phyloP scores from a whole-genome alignment of 2,888 invertebrate species.

The Tanypteryx hageni region DNA sequence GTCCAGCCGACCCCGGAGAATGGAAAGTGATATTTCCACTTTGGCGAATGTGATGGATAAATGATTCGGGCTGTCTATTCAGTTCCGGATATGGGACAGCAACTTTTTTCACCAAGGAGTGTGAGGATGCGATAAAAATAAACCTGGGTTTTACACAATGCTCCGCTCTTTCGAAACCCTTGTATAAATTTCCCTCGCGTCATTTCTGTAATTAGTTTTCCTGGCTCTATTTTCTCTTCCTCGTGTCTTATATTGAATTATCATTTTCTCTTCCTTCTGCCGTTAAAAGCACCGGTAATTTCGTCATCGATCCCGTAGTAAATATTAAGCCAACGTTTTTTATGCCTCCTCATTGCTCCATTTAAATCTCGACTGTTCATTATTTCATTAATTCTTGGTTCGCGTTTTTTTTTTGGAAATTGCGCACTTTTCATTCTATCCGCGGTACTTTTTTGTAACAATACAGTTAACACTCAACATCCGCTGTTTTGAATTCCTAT shows the following conservation, averaged over 20 bases:
- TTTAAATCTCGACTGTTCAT: too few species aligned
- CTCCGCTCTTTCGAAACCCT: neutral
- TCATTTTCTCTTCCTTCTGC: too few species aligned
- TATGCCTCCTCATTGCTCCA: too few species aligned
- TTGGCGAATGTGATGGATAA: neutral
- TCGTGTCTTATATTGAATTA: neutral
- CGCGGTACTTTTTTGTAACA: too few species aligned
- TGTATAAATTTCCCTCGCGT: neutral
- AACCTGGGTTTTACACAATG: neutral
- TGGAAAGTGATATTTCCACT: constrained; percentile 13
- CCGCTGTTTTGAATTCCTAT: too few species aligned
- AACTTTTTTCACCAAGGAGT: neutral
- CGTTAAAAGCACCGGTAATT: too few species aligned
- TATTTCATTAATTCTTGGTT: too few species aligned
- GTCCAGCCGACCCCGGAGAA: neutral
- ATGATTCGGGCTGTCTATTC: neutral
- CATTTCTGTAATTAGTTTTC: neutral
- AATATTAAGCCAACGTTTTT: too few species aligned
- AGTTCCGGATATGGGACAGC: neutral
- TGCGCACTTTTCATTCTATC: too few species aligned
- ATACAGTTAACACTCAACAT: too few species aligned
- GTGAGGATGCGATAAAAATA: neutral
- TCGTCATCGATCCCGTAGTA: too few species aligned
- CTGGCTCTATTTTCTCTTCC: neutral
- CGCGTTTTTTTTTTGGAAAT: too few species aligned